A percentile compares a stretch with the other conserved stretches of the same genome.
These are phyloP conservation scores for Anoura caudifer DNA, from an alignment of 2,113 vertebrate genomes.

Conservation along the genomic window DNA sequence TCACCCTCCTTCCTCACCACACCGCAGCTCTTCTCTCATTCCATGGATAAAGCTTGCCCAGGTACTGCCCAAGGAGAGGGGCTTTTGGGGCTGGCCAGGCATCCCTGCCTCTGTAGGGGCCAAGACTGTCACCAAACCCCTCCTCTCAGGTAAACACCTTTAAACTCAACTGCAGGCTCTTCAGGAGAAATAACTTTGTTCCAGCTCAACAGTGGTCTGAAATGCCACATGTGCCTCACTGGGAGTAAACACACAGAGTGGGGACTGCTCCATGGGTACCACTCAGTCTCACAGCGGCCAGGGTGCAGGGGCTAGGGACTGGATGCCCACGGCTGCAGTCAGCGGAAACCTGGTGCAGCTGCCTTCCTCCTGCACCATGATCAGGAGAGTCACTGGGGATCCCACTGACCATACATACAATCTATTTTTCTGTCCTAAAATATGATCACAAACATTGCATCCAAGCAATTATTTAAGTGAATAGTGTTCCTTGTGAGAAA, in stretches of 20 bases:
- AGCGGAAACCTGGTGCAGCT: not conserved
- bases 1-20: not conserved
- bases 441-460: not conserved
- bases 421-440: not conserved
- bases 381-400: not conserved
- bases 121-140: no score
- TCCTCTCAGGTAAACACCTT: not conserved
- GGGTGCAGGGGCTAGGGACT: no score
- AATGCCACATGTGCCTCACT: not conserved
- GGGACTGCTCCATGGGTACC: not conserved
- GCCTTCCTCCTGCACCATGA: not conserved
- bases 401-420: not conserved
- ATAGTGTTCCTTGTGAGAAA: not conserved
- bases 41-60: not conserved
- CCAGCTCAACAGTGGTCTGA: not conserved
- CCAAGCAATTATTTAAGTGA: not conserved
- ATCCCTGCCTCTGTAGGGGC: not conserved
- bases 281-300: rapidly evolving
- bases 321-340: not conserved
- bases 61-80: not conserved
- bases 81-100: not conserved
- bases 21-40: not conserved
- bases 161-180: not conserved
- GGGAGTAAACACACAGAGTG: not conserved
- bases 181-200: not conserved